Conservation (phyloP, 64 coral and sea anemone species). For the Dendrophyllia cribrosa region DNA sequence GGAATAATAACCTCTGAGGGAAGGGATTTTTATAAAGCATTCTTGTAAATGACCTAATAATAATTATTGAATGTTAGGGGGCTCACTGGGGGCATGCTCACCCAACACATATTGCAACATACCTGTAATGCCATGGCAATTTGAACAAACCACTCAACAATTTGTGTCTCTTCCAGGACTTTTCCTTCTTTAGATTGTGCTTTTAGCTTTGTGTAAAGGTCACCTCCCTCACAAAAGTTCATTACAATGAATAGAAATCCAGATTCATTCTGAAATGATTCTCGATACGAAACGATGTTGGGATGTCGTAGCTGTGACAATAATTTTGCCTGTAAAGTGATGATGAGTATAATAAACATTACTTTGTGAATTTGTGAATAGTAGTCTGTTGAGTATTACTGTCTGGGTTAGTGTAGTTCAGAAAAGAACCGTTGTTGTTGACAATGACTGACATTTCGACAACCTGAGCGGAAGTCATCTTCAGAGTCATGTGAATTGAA, state of each 20-base stretch:
- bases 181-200: conserved; percentile 65
- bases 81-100: no score
- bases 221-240: conserved; percentile 99
- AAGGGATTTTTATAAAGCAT: no score
- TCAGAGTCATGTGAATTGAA: no score
- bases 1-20: no score
- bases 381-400: no score
- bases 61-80: no score
- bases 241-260: conserved; percentile 95
- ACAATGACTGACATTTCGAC: no score
- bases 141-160: conserved; percentile 99
- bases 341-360: neutral
- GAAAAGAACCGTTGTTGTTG: no score
- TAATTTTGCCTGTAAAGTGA: conserved; percentile 77
- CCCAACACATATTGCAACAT: no score
- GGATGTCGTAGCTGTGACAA: conserved; percentile 90
- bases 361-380: neutral
- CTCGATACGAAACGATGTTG: conserved; percentile 98
- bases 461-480: no score
- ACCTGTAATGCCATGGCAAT: conserved; percentile 99
- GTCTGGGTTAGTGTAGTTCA: no score
- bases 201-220: conserved; percentile 91
- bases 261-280: conserved; percentile 90
- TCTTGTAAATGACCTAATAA: no score
- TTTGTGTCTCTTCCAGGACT: conserved; percentile 82